Evolutionary conservation across 1,140 invertebrate genomes (phyloP), one percentile per base, ranked within the genome.

Genomic region (Halesus radiatus): DNA sequence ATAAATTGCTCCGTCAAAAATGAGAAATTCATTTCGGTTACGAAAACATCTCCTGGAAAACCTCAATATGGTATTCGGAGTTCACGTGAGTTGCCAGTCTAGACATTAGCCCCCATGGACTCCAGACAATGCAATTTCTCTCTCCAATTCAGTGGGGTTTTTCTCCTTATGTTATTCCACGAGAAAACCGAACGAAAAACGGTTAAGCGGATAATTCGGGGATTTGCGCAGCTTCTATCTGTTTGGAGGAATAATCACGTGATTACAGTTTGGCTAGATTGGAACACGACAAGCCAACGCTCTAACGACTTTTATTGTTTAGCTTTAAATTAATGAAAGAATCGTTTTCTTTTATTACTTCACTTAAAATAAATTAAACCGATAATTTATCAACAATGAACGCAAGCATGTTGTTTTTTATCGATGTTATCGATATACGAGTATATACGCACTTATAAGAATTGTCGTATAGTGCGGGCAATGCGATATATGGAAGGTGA

Each of bases 91-190:
- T 37, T 50, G 29, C 37, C 29, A 18, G 64, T 68, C 64, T 68
- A 68, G 64, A 45, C 8, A 45, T 45, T 45, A 45, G 37, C 37
- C 10, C 13, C 1, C 13, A 13, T 13, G 7, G 37, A 68, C 20
- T 60, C 56, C 20, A n/a, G n/a, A 60, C 64, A 68, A 68, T 37
- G 64, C 64, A 68, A 68, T 68, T 45, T 45, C 29, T 37, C 64
- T 68, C 7, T 45, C 29, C 32, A 68, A 68, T 18, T 37, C n/a
- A 37, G 64, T n/a, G 32, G 32, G 23, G 8, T 23, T 13, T 23
- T 18, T 6, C 56, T 56, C 56, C 37, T 13, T 45, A 45, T 45
- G 37, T 45, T 45, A 45, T 45, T 45, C 37, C 37, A 45, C 37
- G 13, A 45, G 56, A 60, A 6, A 20, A n/a, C 15, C 20, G 20